phyloP scores from a whole-genome alignment of 2,113 vertebrate species.

The Circaetus cinerascens region DNA sequence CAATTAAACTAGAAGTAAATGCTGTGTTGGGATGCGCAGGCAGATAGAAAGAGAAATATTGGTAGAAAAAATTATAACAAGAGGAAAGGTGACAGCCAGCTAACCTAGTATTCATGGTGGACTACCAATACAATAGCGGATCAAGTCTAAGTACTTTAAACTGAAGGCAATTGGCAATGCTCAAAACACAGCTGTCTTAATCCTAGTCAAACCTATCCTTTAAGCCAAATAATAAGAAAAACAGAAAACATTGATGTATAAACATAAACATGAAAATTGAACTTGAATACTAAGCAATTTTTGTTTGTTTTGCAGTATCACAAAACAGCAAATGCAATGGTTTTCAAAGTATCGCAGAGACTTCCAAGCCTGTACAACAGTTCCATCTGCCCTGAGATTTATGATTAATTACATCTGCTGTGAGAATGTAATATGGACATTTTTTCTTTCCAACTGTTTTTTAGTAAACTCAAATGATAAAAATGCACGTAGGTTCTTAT shows the following conservation, averaged over 20 bases:
- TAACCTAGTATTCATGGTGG: background rate
- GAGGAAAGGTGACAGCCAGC: background rate
- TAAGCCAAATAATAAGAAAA: slow-evolving; percentile 43
- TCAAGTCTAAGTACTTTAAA: background rate
- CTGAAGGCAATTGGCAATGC: background rate
- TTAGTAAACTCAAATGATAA: background rate
- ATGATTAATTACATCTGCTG: slow-evolving; percentile 2
- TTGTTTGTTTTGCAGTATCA: background rate
- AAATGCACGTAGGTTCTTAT: background rate
- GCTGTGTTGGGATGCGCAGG: background rate
- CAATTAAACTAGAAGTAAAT: background rate
- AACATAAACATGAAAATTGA: slow-evolving; percentile 18
- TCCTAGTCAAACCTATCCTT: background rate
- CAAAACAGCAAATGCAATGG: background rate
- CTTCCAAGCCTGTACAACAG: background rate
- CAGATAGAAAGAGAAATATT: background rate
- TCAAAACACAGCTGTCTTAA: slow-evolving; percentile 57
- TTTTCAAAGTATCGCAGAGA: background rate
- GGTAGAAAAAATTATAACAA: background rate
- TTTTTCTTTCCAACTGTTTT: background rate
- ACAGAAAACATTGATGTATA: slow-evolving; percentile 27
- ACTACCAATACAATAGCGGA: background rate
- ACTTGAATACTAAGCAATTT: background rate
- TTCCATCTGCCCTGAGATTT: slow-evolving; percentile 26
- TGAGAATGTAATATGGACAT: background rate